phyloP scores from a whole-genome alignment of 2,113 vertebrate genomes.

The Campylorhamphus procurvoides region DNA sequence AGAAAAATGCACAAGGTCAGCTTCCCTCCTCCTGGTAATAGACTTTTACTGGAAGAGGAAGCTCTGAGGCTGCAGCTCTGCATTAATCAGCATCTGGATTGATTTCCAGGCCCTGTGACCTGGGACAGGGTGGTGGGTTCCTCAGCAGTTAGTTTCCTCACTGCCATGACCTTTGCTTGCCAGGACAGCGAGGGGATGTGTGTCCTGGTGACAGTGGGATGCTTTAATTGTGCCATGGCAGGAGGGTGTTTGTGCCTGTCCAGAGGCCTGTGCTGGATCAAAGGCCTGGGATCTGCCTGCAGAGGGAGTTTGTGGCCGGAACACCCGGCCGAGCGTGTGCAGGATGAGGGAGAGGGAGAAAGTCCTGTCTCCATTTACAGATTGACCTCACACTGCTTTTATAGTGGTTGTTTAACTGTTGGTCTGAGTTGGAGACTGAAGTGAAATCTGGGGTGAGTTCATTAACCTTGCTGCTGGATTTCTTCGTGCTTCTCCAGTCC shows the following conservation, averaged over 20 bases:
- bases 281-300: background rate
- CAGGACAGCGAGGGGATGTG: background rate
- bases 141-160: background rate
- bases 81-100: background rate
- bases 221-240: background rate
- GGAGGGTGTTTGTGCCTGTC: background rate
- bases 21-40: background rate
- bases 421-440: background rate
- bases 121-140: background rate
- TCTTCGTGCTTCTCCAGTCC: background rate
- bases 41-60: background rate
- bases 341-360: background rate
- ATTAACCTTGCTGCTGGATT: background rate
- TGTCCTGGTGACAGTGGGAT: background rate
- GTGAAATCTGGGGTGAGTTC: background rate
- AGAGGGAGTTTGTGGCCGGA: conserved; percentile 12
- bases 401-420: background rate
- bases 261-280: background rate
- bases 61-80: background rate
- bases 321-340: background rate
- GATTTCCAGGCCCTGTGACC: background rate
- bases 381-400: background rate
- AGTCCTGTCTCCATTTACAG: background rate
- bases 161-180: background rate
- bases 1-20: conserved; percentile 1